Conservation (phyloP, 1,140 invertebrate genomes). For the Magallana angulata region DNA sequence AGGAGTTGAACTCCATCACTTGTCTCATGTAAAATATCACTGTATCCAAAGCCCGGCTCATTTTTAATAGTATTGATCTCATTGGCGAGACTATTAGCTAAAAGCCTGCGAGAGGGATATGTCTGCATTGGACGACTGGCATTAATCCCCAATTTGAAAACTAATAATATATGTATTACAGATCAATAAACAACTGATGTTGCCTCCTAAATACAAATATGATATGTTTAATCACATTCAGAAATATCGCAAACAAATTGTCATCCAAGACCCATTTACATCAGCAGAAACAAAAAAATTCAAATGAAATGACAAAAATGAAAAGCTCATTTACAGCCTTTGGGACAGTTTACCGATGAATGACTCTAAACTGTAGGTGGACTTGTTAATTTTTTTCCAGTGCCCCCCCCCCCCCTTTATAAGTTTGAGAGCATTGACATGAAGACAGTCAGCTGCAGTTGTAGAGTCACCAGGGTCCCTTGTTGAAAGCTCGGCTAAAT, state of each 20-base stretch:
- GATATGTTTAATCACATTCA: background rate
- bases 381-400: background rate
- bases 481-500: background rate
- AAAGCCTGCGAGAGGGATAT: constrained; percentile 29
- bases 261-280: background rate
- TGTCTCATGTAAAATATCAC: background rate
- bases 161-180: constrained; percentile 3
- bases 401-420: background rate
- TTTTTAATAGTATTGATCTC: constrained; percentile 32
- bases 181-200: constrained; percentile 12
- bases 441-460: background rate
- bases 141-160: constrained; percentile 36
- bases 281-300: background rate
- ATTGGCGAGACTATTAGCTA: constrained; percentile 23
- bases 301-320: no score
- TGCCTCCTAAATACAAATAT: background rate
- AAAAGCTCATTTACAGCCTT: background rate
- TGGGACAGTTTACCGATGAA: background rate
- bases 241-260: background rate
- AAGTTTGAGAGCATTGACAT: background rate
- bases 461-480: background rate
- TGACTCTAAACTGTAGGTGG: background rate
- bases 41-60: background rate
- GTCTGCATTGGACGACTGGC: background rate
- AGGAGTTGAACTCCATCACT: background rate